Conservation (phyloP, 1,140 invertebrate genomes). For the Drosophila ambigua region DNA sequence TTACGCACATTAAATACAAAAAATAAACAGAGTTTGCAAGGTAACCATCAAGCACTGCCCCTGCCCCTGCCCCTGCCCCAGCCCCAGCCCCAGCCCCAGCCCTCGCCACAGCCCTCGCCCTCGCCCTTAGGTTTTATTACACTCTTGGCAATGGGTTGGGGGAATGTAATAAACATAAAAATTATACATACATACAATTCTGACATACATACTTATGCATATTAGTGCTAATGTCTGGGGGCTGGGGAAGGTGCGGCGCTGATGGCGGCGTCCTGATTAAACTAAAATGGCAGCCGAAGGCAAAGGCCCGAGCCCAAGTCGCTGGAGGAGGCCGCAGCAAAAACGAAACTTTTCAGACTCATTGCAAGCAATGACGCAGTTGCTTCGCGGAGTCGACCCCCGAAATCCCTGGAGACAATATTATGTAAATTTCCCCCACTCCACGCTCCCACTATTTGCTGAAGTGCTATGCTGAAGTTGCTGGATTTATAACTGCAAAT, state of each 20-base stretch:
- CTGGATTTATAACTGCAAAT: constrained; percentile 61
- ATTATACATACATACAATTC: constrained; percentile 46
- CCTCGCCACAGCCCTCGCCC: too few relatives aligned
- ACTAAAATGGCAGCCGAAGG: constrained; percentile 33
- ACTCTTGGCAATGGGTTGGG: constrained; percentile 22
- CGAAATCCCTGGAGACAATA: constrained; percentile 3
- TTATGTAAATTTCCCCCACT: constrained; percentile 59
- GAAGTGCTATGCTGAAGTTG: background rate
- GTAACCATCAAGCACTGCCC: constrained; percentile 6
- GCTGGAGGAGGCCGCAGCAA: background rate
- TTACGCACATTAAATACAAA: too few relatives aligned
- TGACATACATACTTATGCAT: constrained; percentile 51
- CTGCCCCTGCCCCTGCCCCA: too few relatives aligned
- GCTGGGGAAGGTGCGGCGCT: constrained; percentile 1
- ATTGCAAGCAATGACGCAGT: constrained; percentile 66
- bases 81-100: too few relatives aligned
- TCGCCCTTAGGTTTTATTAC: constrained; percentile 6
- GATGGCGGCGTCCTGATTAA: constrained; percentile 36
- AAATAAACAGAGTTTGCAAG: background rate
- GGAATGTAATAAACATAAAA: constrained; percentile 63
- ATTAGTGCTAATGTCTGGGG: constrained; percentile 58
- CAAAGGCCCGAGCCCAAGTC: too few relatives aligned
- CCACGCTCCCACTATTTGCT: constrained; percentile 11
- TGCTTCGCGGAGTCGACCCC: constrained; percentile 10
- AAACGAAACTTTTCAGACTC: constrained; percentile 62